These are phyloP conservation scores for Plectropomus leopardus DNA, from an alignment of 2,113 vertebrate genomes.

Conservation along the genomic window DNA sequence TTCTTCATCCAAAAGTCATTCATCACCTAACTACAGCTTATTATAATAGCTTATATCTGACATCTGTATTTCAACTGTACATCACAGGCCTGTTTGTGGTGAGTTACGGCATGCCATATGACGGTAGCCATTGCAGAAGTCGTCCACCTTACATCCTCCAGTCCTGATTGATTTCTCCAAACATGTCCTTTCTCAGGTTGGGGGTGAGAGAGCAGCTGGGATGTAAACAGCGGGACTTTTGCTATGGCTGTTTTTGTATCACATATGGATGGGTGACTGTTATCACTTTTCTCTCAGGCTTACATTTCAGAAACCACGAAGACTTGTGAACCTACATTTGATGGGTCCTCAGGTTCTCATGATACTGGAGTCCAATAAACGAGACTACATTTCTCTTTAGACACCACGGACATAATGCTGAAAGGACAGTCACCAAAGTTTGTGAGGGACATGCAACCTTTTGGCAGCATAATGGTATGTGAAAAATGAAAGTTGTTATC, in stretches of 20 bases:
- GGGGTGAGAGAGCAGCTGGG: constrained; percentile 27
- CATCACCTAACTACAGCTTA: constrained; percentile 69
- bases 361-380: constrained; percentile 8
- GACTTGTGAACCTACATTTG: neutral
- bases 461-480: neutral
- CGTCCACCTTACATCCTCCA: constrained; percentile 36
- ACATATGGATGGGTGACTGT: constrained; percentile 37
- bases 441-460: constrained; percentile 54
- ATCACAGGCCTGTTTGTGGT: constrained; percentile 65
- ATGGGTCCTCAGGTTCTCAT: neutral
- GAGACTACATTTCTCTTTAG: constrained; percentile 6
- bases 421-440: constrained; percentile 6
- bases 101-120: constrained; percentile 42
- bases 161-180: constrained; percentile 18
- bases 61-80: constrained; percentile 73
- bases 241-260: constrained; percentile 37
- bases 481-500: neutral
- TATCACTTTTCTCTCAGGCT: constrained; percentile 26
- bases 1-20: constrained; percentile 55
- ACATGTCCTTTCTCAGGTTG: constrained; percentile 19
- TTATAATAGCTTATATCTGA: constrained; percentile 76
- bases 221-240: constrained; percentile 49
- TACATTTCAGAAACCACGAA: constrained; percentile 25
- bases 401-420: constrained; percentile 2
- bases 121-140: constrained; percentile 43